Evolutionary conservation across 2,888 invertebrate species (phyloP).

Genomic region (Coleophora deauratella): DNA sequence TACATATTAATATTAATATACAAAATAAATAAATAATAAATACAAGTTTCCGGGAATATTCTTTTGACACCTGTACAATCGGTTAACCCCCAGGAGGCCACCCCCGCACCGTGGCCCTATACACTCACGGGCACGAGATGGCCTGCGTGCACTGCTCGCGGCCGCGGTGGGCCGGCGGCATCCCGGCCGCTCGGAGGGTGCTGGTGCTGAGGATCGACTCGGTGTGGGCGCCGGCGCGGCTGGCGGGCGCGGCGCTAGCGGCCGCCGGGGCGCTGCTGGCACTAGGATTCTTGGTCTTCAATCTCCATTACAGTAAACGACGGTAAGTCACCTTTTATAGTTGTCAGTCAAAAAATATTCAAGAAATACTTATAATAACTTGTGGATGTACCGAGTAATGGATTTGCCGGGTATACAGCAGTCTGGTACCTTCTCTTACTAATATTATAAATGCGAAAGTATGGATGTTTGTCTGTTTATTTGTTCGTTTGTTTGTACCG

Average conservation of each 20-base stretch:
- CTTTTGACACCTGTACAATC: too few species aligned
- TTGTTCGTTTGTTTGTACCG: too few species aligned
- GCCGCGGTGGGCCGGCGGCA: constrained; percentile 83
- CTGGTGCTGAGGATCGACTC: constrained; percentile 84
- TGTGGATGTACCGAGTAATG: too few species aligned
- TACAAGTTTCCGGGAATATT: too few species aligned
- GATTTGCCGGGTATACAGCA: too few species aligned
- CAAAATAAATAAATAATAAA: too few species aligned
- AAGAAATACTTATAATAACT: too few species aligned
- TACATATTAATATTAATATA: too few species aligned
- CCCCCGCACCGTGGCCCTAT: constrained; percentile 82
- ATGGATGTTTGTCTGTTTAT: too few species aligned
- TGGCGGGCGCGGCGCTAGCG: constrained; percentile 81
- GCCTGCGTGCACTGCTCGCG: constrained; percentile 80
- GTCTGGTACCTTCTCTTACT: too few species aligned
- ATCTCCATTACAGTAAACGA: constrained; percentile 86
- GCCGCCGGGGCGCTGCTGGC: constrained; percentile 84
- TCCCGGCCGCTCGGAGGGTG: constrained; percentile 85
- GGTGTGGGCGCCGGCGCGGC: constrained; percentile 84
- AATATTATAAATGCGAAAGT: too few species aligned
- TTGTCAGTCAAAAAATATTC: too few species aligned
- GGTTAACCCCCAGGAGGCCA: constrained; percentile 75
- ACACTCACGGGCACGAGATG: constrained; percentile 73
- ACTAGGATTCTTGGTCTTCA: constrained; percentile 84
- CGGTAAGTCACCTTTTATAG: constrained; percentile 67